Conservation (phyloP, 2,113 vertebrate genomes). For the Raja brachyura region DNA sequence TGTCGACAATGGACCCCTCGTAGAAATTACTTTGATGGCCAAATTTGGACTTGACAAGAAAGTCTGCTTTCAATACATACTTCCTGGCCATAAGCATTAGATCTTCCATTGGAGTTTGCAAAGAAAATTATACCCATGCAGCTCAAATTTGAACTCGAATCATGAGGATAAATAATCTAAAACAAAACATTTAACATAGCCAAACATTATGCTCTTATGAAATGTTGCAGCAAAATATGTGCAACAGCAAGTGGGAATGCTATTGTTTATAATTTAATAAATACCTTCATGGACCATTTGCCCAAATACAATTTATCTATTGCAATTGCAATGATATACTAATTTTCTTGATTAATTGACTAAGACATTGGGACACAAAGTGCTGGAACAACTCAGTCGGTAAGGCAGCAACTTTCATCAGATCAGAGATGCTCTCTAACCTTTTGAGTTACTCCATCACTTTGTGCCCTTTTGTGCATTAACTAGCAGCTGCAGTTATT, state of each 20-base stretch:
- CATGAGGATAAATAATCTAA: neutral
- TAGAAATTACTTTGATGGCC: neutral
- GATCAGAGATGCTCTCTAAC: too few relatives aligned
- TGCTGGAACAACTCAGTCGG: too few relatives aligned
- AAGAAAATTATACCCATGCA: neutral
- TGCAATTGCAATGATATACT: neutral
- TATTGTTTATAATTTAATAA: neutral
- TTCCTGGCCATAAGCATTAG: neutral
- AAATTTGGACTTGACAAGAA: neutral
- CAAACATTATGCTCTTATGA: neutral
- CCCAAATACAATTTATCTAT: neutral
- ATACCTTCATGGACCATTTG: neutral
- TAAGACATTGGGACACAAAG: neutral
- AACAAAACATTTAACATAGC: neutral
- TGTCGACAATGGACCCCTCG: neutral
- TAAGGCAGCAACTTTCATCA: too few relatives aligned
- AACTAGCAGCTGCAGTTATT: too few relatives aligned
- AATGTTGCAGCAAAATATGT: neutral
- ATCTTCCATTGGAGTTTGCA: neutral
- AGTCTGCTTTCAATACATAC: neutral
- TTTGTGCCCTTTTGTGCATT: too few relatives aligned
- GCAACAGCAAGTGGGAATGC: neutral
- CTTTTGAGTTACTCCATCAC: too few relatives aligned
- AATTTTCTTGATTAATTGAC: neutral
- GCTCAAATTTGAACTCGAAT: neutral